A percentile compares a stretch with the other conserved stretches of the same genome.
Evolutionary conservation across 2,888 invertebrate species (phyloP).

Genomic region (Helleia helle): DNA sequence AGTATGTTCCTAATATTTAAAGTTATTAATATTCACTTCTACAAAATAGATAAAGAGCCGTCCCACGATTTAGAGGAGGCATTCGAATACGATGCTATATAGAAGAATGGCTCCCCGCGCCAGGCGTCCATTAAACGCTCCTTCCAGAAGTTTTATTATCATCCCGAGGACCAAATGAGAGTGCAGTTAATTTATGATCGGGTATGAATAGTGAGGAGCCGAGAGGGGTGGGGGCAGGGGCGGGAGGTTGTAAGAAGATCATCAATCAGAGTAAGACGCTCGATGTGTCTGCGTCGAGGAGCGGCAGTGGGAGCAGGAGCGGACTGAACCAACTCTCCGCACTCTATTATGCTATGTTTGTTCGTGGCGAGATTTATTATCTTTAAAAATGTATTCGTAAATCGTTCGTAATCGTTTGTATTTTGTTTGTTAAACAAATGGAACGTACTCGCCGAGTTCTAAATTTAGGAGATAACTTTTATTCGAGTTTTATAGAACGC

Average conservation of each 20-base stretch:
- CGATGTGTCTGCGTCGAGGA: slow-evolving; percentile 3
- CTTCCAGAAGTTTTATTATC: slow-evolving; percentile 24
- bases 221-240: slow-evolving; percentile 14
- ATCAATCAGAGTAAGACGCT: slow-evolving; percentile 31
- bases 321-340: too few relatives aligned
- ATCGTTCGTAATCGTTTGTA: not conserved
- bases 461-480: not conserved
- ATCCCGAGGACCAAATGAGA: slow-evolving; percentile 25
- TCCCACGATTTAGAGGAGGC: not conserved
- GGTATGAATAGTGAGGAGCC: slow-evolving; percentile 15
- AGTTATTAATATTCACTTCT: too few relatives aligned
- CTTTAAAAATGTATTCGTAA: not conserved
- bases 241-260: slow-evolving; percentile 15
- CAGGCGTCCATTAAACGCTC: slow-evolving; percentile 26
- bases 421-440: not conserved
- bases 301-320: too few relatives aligned
- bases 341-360: not conserved
- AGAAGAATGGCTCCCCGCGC: not conserved
- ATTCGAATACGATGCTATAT: not conserved
- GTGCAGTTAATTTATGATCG: slow-evolving; percentile 41
- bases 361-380: not conserved
- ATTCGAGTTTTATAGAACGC: not conserved
- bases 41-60: not conserved
- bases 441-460: not conserved
- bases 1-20: too few relatives aligned